Conservation (phyloP, 2,113 vertebrate species). For the Daboia siamensis region DNA sequence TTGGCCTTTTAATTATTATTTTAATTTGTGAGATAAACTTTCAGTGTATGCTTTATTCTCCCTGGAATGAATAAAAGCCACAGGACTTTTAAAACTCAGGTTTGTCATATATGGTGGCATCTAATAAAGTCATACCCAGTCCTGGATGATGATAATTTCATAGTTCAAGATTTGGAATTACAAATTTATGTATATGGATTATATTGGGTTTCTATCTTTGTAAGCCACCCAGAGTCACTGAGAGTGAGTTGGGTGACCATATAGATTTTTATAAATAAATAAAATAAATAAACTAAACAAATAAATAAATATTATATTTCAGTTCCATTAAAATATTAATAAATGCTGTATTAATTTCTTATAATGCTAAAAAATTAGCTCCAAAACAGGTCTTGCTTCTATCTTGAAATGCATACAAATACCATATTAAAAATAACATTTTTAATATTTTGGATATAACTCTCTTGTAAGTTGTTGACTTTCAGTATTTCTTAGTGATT, state of each 20-base stretch:
- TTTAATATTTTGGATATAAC: neutral
- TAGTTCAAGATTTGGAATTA: conserved; percentile 22
- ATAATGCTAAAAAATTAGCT: conserved; percentile 15
- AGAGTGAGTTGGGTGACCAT: neutral
- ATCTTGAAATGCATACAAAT: conserved; percentile 5
- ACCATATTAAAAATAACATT: conserved; percentile 18
- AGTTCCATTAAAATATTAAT: conserved; percentile 2
- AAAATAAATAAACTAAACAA: neutral
- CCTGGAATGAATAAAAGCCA: conserved; percentile 7
- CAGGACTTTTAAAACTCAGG: conserved; percentile 15
- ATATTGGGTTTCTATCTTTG: neutral
- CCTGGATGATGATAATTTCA: conserved; percentile 34
- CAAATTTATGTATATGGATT: neutral
- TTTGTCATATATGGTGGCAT: conserved; percentile 6
- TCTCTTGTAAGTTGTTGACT: neutral
- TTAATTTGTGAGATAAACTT: neutral
- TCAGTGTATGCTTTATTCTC: neutral
- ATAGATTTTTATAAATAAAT: neutral
- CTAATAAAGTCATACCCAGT: conserved; percentile 20
- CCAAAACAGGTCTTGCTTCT: conserved; percentile 1
- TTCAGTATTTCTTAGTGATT: neutral
- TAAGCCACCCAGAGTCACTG: neutral
- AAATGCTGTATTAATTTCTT: neutral
- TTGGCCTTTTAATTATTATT: conserved; percentile 8
- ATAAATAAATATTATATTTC: neutral